A percentile compares a stretch with the other conserved stretches of the same genome.
phyloP scores from a whole-genome alignment of 1,140 invertebrate species.

The Dendrolimus punctatus region DNA sequence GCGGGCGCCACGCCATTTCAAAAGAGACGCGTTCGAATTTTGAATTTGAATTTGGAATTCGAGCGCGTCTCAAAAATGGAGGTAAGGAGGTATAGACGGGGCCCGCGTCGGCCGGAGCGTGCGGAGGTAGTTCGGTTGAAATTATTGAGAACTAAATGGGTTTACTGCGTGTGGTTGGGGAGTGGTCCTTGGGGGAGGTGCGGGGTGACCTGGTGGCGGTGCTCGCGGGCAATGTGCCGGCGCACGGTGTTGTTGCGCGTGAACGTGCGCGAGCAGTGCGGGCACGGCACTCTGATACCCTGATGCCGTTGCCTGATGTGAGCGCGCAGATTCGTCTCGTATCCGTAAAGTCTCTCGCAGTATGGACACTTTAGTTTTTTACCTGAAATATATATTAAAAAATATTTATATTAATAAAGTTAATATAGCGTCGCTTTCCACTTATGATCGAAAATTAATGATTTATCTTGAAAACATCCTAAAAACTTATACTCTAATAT shows the following conservation, averaged over 20 bases:
- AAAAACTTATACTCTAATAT: too few relatives aligned
- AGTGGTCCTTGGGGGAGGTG: slow-evolving; percentile 74
- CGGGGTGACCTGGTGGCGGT: slow-evolving; percentile 82
- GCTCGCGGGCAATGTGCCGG: slow-evolving; percentile 89
- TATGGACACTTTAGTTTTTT: slow-evolving; percentile 93
- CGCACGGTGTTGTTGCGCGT: slow-evolving; percentile 93
- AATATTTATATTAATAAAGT: too few relatives aligned
- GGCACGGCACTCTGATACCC: slow-evolving; percentile 90
- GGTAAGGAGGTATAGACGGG: slow-evolving; percentile 16
- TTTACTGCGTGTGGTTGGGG: slow-evolving; percentile 75
- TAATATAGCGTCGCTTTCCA: too few relatives aligned
- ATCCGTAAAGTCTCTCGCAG: slow-evolving; percentile 93
- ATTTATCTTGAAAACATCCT: too few relatives aligned
- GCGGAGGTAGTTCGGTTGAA: slow-evolving; percentile 60
- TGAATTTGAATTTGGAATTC: neutral
- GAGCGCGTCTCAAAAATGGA: slow-evolving; percentile 3
- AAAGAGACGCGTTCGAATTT: slow-evolving; percentile 6
- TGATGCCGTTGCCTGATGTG: slow-evolving; percentile 92
- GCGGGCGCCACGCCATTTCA: slow-evolving; percentile 13
- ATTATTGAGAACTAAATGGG: slow-evolving; percentile 21
- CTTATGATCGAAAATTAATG: too few relatives aligned
- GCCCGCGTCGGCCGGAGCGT: slow-evolving; percentile 33
- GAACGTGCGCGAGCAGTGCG: slow-evolving; percentile 91
- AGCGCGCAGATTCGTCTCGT: slow-evolving; percentile 92
- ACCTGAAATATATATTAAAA: slow-evolving; percentile 69